Base-by-base conservation (phyloP, 2,888 invertebrate genomes). In the Psylliodes chrysocephalus region DNA sequence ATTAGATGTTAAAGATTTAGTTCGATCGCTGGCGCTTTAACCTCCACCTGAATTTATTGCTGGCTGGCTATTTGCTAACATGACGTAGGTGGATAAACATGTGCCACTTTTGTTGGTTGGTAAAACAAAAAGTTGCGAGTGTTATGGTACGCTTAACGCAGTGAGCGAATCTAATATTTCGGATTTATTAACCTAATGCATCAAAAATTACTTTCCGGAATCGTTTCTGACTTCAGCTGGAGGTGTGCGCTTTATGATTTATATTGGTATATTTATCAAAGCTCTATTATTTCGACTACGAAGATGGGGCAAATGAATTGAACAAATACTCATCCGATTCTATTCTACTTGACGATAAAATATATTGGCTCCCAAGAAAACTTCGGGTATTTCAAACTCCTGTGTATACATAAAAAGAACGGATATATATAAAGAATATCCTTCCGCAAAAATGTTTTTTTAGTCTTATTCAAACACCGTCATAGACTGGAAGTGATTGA, bases 341-440 rank as follows among this genome's bases (percentile, higher is more conserved):
- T 17, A 59, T 46, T 44, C 44, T 56, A 30, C 44, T 33, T 19
- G 19, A 18, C 18, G 19, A 38, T 35, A 30, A 49, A 33, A 59
- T 49, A 38, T 49, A 49, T 49, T 47, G 22, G n/a, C 53, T 53
- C 25, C 35, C 35, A 7, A 38, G 33, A 35, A 46, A 53, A 42
- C 35, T 60, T 53, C 19, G 35, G 53, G 38, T 49, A 49, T 38
- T 49, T 35, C 38, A 35, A 47, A 25, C 14, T 18, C n/a, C 8
- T 53, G 19, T 53, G 53, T 53, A 44, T 60, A 46, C 35, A 35
- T 30, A 61, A 40, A 53, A 38, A 59, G 38, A 46, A 22, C n/a
- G n/a, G 14, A 33, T n/a, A 15, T 51, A 14, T 30, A 17, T 51
- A 17, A 22, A n/a, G n/a, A 33, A 51, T 51, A 30, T 33, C 10